Conservation (phyloP, 2,888 invertebrate species). For the Tortrix viridana region DNA sequence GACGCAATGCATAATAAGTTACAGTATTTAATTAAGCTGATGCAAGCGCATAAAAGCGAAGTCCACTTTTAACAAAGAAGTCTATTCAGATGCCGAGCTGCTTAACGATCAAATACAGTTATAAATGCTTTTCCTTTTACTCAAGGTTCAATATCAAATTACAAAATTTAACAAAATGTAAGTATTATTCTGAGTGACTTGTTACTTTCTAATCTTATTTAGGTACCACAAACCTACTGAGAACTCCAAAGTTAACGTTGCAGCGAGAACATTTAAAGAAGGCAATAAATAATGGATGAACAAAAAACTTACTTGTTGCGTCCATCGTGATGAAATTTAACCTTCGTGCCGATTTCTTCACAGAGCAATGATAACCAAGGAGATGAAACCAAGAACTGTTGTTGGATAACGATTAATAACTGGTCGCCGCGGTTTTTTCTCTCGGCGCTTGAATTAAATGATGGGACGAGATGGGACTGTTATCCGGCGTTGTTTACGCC, state of each 20-base stretch:
- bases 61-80: slow-evolving; percentile 10
- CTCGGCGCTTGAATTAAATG: not conserved
- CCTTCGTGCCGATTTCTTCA: slow-evolving; percentile 68
- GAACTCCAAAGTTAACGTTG: too few relatives aligned
- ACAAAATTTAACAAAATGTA: too few relatives aligned
- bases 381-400: slow-evolving; percentile 35
- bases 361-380: slow-evolving; percentile 42
- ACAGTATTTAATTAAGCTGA: not conserved
- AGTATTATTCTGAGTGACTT: too few relatives aligned
- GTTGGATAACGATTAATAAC: slow-evolving; percentile 17
- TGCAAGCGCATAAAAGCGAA: slow-evolving; percentile 9
- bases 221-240: too few relatives aligned
- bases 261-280: too few relatives aligned
- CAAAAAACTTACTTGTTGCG: slow-evolving; percentile 75
- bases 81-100: not conserved
- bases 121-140: not conserved
- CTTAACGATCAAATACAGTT: too few relatives aligned
- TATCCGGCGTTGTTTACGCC: slow-evolving; percentile 65
- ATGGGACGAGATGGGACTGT: slow-evolving; percentile 5
- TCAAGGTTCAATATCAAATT: not conserved
- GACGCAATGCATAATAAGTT: not conserved
- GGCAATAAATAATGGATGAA: not conserved
- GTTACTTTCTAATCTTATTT: too few relatives aligned
- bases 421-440: not conserved
- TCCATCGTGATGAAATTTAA: slow-evolving; percentile 77